Conservation (phyloP, 1,140 invertebrate genomes). For the Octopus bimaculoides region DNA sequence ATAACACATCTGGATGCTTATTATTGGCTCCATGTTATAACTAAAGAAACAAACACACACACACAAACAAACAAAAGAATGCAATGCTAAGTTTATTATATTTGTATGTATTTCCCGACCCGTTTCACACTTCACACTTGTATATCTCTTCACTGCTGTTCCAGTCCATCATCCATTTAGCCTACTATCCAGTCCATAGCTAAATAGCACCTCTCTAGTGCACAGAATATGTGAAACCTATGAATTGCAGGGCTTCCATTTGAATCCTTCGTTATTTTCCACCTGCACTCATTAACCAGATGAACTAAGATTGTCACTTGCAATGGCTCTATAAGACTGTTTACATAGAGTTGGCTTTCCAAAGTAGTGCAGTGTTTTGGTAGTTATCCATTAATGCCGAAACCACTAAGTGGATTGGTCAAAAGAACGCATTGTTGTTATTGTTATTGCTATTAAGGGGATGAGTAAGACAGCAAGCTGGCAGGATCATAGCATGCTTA, state of each 20-base stretch:
- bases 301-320: neutral
- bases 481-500: no score
- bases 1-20: neutral
- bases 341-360: no score
- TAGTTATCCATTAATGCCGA: no score
- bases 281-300: constrained; percentile 1
- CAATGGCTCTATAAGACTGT: no score
- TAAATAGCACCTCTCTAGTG: neutral
- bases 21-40: neutral
- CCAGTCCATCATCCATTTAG: neutral
- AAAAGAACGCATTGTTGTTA: no score
- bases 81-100: neutral
- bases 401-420: no score
- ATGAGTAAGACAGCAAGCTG: no score
- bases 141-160: neutral
- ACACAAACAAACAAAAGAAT: neutral
- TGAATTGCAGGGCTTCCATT: neutral
- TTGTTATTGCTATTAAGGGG: no score
- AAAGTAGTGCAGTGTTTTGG: no score
- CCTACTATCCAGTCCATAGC: no score
- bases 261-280: neutral
- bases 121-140: neutral
- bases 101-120: constrained; percentile 1
- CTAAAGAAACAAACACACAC: neutral
- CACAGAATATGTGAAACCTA: neutral